Evolutionary conservation across 2,888 invertebrate genomes (phyloP).

Genomic region (Tachina fera): DNA sequence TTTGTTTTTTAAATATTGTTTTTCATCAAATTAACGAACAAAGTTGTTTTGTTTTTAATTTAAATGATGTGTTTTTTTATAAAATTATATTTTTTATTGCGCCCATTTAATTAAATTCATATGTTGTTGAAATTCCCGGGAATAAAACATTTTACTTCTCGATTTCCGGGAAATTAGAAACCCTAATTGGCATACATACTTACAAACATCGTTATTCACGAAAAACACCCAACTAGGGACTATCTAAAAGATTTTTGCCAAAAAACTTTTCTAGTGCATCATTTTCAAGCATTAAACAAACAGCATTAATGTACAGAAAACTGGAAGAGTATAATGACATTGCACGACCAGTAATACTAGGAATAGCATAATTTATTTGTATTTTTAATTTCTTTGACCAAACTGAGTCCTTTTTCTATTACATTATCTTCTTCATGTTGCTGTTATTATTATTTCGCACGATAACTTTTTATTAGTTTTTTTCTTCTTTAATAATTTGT

Average conservation of each 20-base stretch:
- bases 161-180: no score
- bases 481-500: slow-evolving; percentile 7
- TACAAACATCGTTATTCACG: no score
- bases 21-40: no score
- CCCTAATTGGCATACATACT: no score
- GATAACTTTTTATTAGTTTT: slow-evolving; percentile 63
- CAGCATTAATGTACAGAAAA: neutral
- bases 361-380: neutral
- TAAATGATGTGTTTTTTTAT: no score
- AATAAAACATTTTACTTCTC: no score
- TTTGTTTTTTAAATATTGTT: no score
- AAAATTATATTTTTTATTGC: no score
- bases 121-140: no score
- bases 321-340: neutral
- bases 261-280: neutral
- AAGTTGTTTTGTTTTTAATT: no score
- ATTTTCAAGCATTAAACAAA: neutral
- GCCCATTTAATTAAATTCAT: no score
- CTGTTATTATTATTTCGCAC: slow-evolving; percentile 53
- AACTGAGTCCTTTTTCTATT: slow-evolving; percentile 31
- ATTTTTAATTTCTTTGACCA: slow-evolving; percentile 11
- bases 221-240: no score
- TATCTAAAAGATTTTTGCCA: neutral
- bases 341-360: neutral
- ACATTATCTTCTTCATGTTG: slow-evolving; percentile 9